These are phyloP conservation scores for Abrostola tripartita DNA, from an alignment of 2,888 invertebrate species.

Conservation along the genomic window DNA sequence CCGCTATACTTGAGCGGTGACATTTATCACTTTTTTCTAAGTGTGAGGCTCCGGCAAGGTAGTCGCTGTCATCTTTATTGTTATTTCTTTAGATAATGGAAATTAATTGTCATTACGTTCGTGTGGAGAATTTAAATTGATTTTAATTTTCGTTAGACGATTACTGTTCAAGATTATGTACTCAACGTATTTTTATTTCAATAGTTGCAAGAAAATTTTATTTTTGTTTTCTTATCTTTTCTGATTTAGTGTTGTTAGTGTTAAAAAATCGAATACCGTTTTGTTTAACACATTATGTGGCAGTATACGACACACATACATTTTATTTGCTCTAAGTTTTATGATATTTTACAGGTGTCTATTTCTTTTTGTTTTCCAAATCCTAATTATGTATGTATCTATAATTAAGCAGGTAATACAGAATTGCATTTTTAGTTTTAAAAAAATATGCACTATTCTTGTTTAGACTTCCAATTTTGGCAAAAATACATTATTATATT, in stretches of 20 bases:
- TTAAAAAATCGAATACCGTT: too few relatives aligned
- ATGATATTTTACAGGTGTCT: too few relatives aligned
- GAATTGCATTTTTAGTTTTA: background rate
- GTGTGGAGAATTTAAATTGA: conserved; percentile 53
- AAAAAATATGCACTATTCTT: background rate
- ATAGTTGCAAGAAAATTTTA: conserved; percentile 9
- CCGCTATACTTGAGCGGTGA: conserved; percentile 19
- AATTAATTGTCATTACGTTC: conserved; percentile 50
- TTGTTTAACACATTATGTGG: too few relatives aligned
- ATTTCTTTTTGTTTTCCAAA: too few relatives aligned
- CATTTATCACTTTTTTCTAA: conserved; percentile 51
- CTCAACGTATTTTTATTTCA: conserved; percentile 11
- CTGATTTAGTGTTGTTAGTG: too few relatives aligned
- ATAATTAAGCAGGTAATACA: background rate
- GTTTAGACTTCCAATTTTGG: background rate
- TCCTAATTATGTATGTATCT: too few relatives aligned
- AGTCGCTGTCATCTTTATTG: conserved; percentile 55
- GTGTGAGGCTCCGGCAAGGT: conserved; percentile 27
- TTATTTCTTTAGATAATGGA: conserved; percentile 55
- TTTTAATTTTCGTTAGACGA: conserved; percentile 30
- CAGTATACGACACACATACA: too few relatives aligned
- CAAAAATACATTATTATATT: background rate
- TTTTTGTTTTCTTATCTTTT: conserved; percentile 10
- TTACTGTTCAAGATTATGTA: conserved; percentile 32
- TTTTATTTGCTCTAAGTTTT: too few relatives aligned